Evolutionary conservation across 2,113 vertebrate genomes (phyloP), one percentile per base, ranked within the genome.

Genomic region (Lathamus discolor): DNA sequence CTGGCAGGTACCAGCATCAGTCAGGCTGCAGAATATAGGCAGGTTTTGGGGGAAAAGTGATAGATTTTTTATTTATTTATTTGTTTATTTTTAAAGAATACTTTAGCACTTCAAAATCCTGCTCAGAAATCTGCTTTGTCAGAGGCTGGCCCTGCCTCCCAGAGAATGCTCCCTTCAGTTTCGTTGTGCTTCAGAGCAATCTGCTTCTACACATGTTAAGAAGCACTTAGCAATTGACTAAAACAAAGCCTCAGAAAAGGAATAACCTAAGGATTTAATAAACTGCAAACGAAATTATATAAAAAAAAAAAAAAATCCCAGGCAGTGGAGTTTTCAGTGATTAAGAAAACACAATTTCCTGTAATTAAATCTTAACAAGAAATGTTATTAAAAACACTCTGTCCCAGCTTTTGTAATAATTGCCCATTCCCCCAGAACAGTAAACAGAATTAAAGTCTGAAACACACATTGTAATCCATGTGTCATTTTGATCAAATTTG

Each of bases 331-430:
- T 98, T 98, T 98, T 98, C 98, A 98, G 97, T 98, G 98, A 98
- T 98, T 98, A 98, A 98, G 98, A 98, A 98, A 98, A 98, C 97
- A 98, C 98, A 98, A 98, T 98, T 98, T 98, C 97, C 98, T 98
- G 95, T 98, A 98, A 98, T 98, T 98, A 98, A 98, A 98, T 98
- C 98, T 98, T 98, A 98, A 98, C 98, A 98, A 98, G 98, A 98
- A 98, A 98, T 98, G 97, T 98, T 98, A 98, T 98, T 98, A 98
- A 98, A 98, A 98, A 98, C 97, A 97, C 98, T 98, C 98, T 97
- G 97, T 98, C 97, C 98, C 64, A 5, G 97, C 97, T 98, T 98
- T 97, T 97, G 97, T 98, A 98, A 98, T 98, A 98, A 98, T 98
- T 98, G 97, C 97, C 95, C 96, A 96, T 97, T 98, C 97, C 97